Evolutionary conservation across 2,888 invertebrate genomes (phyloP).

Genomic region (Acanthosepion lycidas): DNA sequence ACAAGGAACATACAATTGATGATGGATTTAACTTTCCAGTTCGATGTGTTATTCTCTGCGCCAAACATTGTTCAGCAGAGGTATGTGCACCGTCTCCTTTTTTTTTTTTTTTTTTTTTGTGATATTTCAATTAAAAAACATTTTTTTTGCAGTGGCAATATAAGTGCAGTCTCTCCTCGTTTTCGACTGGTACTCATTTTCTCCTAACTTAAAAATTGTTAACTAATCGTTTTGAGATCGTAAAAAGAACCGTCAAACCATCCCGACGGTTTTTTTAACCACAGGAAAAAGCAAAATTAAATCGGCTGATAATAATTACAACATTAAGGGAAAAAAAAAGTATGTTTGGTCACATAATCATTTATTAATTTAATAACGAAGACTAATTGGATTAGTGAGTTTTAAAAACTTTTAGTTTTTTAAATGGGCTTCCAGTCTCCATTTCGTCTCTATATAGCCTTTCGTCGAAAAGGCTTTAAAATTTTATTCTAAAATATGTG

Average conservation of each 20-base stretch:
- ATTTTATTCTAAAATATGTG: no score
- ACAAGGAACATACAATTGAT: constrained; percentile 68
- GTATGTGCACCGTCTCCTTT: constrained; percentile 51
- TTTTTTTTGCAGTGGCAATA: no score
- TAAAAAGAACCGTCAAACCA: not conserved
- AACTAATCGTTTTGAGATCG: not conserved
- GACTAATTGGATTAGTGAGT: no score
- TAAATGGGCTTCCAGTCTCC: no score
- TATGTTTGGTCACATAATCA: not conserved
- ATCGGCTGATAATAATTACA: not conserved
- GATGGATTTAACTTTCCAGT: constrained; percentile 70
- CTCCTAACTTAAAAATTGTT: not conserved
- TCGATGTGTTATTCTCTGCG: constrained; percentile 70
- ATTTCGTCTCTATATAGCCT: no score
- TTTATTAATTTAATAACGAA: not conserved
- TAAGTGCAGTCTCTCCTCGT: not conserved
- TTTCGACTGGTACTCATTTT: not conserved
- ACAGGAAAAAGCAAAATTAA: not conserved
- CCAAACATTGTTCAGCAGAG: constrained; percentile 63
- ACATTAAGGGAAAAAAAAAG: not conserved
- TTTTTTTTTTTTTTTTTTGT: constrained; percentile 2
- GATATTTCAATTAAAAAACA: no score
- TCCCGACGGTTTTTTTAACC: not conserved
- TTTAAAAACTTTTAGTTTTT: no score
- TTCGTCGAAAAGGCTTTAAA: no score